phyloP scores from a whole-genome alignment of 2,888 invertebrate species.

The Plagodis dolabraria region DNA sequence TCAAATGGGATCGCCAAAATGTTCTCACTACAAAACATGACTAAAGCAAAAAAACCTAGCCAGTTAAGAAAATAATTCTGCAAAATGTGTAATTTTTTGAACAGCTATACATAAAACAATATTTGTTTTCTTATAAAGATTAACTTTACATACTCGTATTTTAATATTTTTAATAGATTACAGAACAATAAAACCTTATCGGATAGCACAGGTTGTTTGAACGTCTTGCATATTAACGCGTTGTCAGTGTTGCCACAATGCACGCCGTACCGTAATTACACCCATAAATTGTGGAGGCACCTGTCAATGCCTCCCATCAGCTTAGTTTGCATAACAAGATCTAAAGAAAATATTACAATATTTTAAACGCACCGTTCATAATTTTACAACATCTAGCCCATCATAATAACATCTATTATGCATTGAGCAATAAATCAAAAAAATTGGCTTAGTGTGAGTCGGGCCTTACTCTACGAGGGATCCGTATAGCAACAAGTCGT shows the following conservation, averaged over 20 bases:
- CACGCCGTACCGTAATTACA: constrained; percentile 24
- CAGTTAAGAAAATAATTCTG: too few species aligned
- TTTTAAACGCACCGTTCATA: constrained; percentile 13
- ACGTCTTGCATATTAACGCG: constrained; percentile 25
- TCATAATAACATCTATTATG: constrained; percentile 16
- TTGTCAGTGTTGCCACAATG: constrained; percentile 16
- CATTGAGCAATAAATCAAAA: constrained; percentile 30
- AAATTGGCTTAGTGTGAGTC: constrained; percentile 22
- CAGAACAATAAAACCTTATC: not conserved
- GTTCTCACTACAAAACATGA: too few species aligned
- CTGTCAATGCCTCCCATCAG: constrained; percentile 14
- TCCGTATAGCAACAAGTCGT: too few species aligned
- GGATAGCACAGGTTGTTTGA: constrained; percentile 35
- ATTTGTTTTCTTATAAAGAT: too few species aligned
- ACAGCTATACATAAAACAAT: too few species aligned
- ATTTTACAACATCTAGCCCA: constrained; percentile 15
- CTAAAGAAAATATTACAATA: constrained; percentile 1
- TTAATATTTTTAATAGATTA: not conserved
- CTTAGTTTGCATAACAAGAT: constrained; percentile 26
- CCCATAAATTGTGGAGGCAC: constrained; percentile 28
- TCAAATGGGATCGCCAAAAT: too few species aligned
- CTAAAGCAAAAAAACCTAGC: too few species aligned
- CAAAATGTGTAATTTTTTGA: too few species aligned
- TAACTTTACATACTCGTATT: too few species aligned
- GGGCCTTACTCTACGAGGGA: too few species aligned